Base-by-base conservation (phyloP, 2,797 vertebrate species). In the Acanthornis magna region DNA sequence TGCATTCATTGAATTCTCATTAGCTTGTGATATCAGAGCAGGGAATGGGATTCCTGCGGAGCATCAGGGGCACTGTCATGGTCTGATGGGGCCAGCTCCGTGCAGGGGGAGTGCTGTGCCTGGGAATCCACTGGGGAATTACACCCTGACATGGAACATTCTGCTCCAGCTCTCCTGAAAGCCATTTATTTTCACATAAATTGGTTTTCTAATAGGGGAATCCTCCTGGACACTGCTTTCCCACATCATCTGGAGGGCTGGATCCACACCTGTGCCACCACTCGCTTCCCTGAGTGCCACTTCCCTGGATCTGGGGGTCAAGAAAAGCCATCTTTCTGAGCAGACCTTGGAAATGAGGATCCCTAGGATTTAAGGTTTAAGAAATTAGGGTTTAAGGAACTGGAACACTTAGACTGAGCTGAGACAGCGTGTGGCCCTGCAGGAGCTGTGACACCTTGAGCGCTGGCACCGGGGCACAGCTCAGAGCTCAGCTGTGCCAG, bases 231-330 rank as follows among this genome's bases (percentile, higher is more conserved):
- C 18, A 0, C 1, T 40, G 25, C 22, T 71, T 62, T 34, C 5
- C 25, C 60, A 1, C 23, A 10, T 62, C 9, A 3, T 6, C 30
- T 8, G 2, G 48, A 43, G 88, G 70, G 9, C 13, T 3, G 34
- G 34, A 19, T 55, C 18, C 32, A 13, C 21, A 0, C 13, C 11
- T 10, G 15, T n/a, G 53, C 9, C 72, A 4, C 70, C 14, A 0
- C 27, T 62, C 8, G 1, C 62, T 65, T n/a, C 38, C 42, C 82
- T 5, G 10, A 58, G 50, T 6, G 13, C 38, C 34, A 20, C 32
- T 36, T 20, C 1, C 0, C 15, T 1, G 50, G 10, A 1, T 15
- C 50, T 1, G 5, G 38, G 4, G 23, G 21, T 17, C 13, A 25
- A 19, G 50, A 22, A 51, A 55, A 19, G 27, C 2, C 2, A 0